Conservation (phyloP, 2,888 invertebrate species). For the Nomada hirtipes region DNA sequence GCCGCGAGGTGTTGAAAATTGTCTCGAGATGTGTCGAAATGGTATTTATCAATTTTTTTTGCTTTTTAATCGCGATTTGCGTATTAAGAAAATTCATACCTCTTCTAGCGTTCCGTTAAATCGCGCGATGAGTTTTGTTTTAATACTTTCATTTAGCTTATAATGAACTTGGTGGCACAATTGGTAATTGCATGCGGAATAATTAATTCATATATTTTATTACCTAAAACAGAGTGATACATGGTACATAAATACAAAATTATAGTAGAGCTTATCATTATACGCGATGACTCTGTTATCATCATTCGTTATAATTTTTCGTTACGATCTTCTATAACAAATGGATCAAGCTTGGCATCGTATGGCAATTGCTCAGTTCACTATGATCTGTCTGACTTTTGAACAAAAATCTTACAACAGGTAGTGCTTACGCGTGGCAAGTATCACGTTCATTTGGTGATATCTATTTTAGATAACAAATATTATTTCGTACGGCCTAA, state of each 20-base stretch:
- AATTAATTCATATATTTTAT: slow-evolving; percentile 30
- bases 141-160: not conserved
- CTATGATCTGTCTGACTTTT: not conserved
- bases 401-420: not conserved
- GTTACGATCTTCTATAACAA: slow-evolving; percentile 1
- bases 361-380: not conserved
- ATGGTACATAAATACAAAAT: slow-evolving; percentile 30
- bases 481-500: not conserved
- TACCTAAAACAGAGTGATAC: slow-evolving; percentile 27
- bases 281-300: not conserved
- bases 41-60: no score
- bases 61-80: no score
- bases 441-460: not conserved
- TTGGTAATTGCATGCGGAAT: not conserved
- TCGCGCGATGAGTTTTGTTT: no score
- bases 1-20: not conserved
- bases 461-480: not conserved
- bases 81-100: no score
- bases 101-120: no score
- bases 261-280: slow-evolving; percentile 1
- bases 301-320: slow-evolving; percentile 3
- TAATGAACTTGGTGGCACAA: not conserved
- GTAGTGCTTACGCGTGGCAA: not conserved
- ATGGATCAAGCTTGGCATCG: not conserved
- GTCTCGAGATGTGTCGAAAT: no score